Conservation (phyloP, 2,113 vertebrate genomes). For the Leptosomus discolor region DNA sequence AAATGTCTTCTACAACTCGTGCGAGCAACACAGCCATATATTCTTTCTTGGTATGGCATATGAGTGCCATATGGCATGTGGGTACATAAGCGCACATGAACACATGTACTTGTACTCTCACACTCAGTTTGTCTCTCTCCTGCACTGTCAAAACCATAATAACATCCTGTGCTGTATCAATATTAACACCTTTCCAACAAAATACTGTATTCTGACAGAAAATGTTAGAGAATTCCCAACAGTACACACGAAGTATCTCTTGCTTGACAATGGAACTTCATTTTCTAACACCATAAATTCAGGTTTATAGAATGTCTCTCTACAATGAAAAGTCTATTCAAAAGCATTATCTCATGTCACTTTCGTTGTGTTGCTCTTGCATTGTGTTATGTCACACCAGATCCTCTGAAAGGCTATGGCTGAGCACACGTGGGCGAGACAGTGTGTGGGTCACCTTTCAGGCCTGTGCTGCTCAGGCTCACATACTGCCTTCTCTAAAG, state of each 20-base stretch:
- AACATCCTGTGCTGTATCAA: neutral
- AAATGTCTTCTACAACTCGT: neutral
- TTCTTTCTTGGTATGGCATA: neutral
- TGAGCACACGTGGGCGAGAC: neutral
- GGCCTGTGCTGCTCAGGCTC: neutral
- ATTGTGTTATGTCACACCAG: neutral
- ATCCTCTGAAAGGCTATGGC: neutral
- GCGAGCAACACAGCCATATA: neutral
- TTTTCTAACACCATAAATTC: neutral
- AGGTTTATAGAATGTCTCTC: neutral
- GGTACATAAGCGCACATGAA: neutral
- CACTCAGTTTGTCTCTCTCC: neutral
- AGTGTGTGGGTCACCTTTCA: neutral
- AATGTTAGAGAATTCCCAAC: neutral
- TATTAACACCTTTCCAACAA: neutral
- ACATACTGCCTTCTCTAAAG: neutral
- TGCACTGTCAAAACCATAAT: neutral
- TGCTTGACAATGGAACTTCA: neutral
- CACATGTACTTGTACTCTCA: neutral
- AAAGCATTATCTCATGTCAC: neutral
- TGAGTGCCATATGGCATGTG: neutral
- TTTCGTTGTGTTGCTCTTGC: neutral
- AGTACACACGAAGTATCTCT: neutral
- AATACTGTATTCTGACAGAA: neutral
- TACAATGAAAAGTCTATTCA: neutral